Conservation (phyloP, 2,888 invertebrate genomes). For the Chrysotoxum bicinctum region DNA sequence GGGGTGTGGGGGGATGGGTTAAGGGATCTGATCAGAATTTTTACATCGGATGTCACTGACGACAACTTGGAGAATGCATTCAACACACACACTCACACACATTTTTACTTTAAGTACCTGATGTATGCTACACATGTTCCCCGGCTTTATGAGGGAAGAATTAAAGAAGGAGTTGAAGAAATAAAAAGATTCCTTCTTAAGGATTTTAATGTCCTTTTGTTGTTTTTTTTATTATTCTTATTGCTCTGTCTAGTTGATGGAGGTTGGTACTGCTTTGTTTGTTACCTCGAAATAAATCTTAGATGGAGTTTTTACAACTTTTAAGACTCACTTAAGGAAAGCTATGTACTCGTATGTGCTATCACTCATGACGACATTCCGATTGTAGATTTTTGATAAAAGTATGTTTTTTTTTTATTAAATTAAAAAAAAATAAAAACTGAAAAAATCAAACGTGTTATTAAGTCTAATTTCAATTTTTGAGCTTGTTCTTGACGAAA, state of each 20-base stretch:
- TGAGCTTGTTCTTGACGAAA: too few species aligned
- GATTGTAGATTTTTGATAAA: not conserved
- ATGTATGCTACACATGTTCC: conserved; percentile 49
- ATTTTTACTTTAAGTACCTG: not conserved
- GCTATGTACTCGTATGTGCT: not conserved
- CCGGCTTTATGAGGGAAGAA: conserved; percentile 40
- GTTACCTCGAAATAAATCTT: conserved; percentile 35
- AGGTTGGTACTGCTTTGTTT: conserved; percentile 41
- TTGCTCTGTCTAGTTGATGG: not conserved
- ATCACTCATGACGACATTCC: not conserved
- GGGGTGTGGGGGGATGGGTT: conserved; percentile 1
- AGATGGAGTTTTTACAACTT: conserved; percentile 20
- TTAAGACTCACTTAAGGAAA: not conserved
- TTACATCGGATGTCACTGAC: conserved; percentile 34
- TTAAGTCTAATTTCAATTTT: too few species aligned
- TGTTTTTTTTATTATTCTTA: conserved; percentile 3
- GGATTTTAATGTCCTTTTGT: conserved; percentile 19
- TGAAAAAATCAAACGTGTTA: too few species aligned
- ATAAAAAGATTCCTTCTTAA: conserved; percentile 36
- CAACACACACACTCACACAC: conserved; percentile 6
- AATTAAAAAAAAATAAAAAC: too few species aligned
- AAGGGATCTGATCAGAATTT: conserved; percentile 53
- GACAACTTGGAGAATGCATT: conserved; percentile 53
- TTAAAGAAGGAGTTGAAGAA: conserved; percentile 56
- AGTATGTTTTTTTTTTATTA: too few species aligned